Base-by-base conservation (phyloP, 2,797 vertebrate genomes). In the Anniella stebbinsi region DNA sequence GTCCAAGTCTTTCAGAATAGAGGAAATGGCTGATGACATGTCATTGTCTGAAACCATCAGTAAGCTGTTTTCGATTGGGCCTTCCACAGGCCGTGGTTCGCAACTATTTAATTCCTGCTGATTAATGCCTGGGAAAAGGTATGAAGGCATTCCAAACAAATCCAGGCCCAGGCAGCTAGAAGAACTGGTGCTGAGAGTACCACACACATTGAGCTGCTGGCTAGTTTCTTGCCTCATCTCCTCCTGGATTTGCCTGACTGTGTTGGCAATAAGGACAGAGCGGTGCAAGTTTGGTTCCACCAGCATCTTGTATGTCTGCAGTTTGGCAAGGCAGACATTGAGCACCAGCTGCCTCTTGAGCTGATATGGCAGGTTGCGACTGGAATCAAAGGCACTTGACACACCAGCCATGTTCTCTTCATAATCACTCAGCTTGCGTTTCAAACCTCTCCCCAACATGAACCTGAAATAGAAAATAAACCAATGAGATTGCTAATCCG, bases 401-500 rank as follows among this genome's bases (percentile, higher is more conserved):
- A 95, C 93, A 87, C 90, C 97, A 93, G 96, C 97, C 95, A 97
- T 96, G 95, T 87, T 97, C 95, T 97, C 97, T 96, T 97, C 97
- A 97, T 97, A 93, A 95, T 97, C 97, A 96, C 97, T 98, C 95
- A 98, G 95, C 97, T 98, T 98, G 95, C 98, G 97, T 91, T 98
- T 98, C 92, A 98, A 97, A 75, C 98, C 98, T 30, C 98, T 98
- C 95, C 98, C 98, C 98, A 98, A 98, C 98, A 98, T 98, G 95
- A 96, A 96, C 97, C 98, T 98, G 94, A 1, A 93, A 94, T 90
- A 87, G 17, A 92, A 66, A 94, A 89, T 70, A 82, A 83, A 60
- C 70, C 8, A 48, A 3, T 80, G n/a, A 54, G 11, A 67, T 60
- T 36, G 13, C 13, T 30, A 21, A 36, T 54, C 48, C 15, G 2